These are phyloP conservation scores for Heteractis magnifica DNA, from an alignment of 92 coral and sea anemone genomes.

Conservation along the genomic window DNA sequence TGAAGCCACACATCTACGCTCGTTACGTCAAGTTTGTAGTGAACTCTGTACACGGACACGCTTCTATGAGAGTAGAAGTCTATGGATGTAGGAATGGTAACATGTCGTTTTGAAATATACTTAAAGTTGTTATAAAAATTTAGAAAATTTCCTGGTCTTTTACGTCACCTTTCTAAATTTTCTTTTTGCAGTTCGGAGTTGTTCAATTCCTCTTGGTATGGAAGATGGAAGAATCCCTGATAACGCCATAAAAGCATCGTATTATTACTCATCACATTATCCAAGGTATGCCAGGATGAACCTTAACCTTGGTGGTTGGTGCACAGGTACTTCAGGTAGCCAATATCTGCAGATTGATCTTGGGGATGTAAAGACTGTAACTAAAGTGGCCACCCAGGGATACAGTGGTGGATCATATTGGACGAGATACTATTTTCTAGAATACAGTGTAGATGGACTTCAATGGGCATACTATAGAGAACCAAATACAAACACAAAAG, in stretches of 20 bases:
- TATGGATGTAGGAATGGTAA: conserved; percentile 57
- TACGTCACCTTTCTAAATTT: too few relatives aligned
- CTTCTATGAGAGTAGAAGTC: conserved; percentile 51
- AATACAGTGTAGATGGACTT: conserved; percentile 13
- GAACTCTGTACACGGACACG: neutral
- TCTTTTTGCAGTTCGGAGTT: conserved; percentile 29
- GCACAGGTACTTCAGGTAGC: conserved; percentile 2
- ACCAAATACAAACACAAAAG: neutral
- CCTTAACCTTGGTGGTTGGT: neutral
- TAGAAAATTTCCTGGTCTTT: neutral
- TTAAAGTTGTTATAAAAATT: neutral
- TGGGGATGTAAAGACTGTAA: conserved; percentile 6
- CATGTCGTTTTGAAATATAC: too few relatives aligned
- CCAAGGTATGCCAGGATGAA: neutral
- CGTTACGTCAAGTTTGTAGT: conserved; percentile 36
- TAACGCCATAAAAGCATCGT: conserved; percentile 46
- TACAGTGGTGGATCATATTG: neutral
- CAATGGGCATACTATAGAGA: neutral
- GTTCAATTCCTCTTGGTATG: conserved; percentile 49
- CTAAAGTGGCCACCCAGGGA: conserved; percentile 19
- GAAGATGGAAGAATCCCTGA: conserved; percentile 48
- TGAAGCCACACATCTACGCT: conserved; percentile 38
- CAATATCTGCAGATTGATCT: conserved; percentile 12
- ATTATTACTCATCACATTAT: neutral
- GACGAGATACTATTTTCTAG: neutral